phyloP scores from a whole-genome alignment of 1,140 invertebrate species.

The Euwallacea fornicatus region DNA sequence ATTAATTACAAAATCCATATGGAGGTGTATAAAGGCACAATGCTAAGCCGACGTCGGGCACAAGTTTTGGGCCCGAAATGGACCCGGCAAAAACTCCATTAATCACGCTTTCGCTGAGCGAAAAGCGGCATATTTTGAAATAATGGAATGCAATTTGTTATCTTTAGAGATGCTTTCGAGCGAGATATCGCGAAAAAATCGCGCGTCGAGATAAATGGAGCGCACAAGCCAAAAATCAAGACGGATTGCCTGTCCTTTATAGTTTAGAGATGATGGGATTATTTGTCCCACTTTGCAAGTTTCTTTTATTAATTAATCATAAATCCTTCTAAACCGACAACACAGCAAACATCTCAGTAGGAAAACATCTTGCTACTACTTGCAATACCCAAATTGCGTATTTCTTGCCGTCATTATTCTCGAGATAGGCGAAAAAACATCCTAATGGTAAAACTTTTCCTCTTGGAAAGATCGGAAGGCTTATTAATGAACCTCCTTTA shows the following conservation, averaged over 20 bases:
- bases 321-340: too few species aligned
- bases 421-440: too few species aligned
- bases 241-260: constrained; percentile 5
- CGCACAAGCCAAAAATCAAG: constrained; percentile 9
- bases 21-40: constrained; percentile 12
- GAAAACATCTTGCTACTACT: too few species aligned
- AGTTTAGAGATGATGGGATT: not conserved
- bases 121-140: constrained; percentile 16
- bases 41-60: not conserved
- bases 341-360: too few species aligned
- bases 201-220: constrained; percentile 1
- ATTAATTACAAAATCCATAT: constrained; percentile 16
- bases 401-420: too few species aligned
- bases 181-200: constrained; percentile 8
- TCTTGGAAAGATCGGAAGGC: not conserved
- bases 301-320: too few species aligned
- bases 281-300: too few species aligned
- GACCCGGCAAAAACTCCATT: constrained; percentile 1
- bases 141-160: constrained; percentile 28
- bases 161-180: constrained; percentile 14
- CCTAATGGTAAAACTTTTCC: constrained; percentile 2
- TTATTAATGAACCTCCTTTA: constrained; percentile 16
- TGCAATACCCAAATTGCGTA: too few species aligned
- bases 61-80: constrained; percentile 12
- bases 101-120: constrained; percentile 17